phyloP scores from a whole-genome alignment of 2,888 invertebrate species.

The Macaria liturata region DNA sequence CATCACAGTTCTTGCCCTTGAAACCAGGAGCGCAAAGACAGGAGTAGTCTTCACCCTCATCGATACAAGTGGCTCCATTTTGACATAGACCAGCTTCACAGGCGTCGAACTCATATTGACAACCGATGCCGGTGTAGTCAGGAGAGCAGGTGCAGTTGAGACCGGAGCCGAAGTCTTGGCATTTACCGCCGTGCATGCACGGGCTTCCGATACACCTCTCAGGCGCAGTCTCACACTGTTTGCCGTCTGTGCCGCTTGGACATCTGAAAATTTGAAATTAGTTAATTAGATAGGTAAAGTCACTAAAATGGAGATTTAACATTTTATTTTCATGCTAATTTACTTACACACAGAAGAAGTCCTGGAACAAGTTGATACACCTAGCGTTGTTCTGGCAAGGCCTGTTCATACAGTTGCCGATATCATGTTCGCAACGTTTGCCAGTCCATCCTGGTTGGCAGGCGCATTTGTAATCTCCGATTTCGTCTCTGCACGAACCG shows the following conservation, averaged over 20 bases:
- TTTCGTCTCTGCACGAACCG: conserved; percentile 93
- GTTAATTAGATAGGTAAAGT: background rate
- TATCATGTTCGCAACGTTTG: conserved; percentile 91
- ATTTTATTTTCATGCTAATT: background rate
- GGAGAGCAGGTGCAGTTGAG: conserved; percentile 96
- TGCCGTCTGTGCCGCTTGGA: conserved; percentile 97
- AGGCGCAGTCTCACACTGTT: conserved; percentile 98
- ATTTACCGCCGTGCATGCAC: conserved; percentile 97
- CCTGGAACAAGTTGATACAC: conserved; percentile 96
- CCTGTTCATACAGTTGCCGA: conserved; percentile 92
- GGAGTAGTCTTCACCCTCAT: conserved; percentile 92
- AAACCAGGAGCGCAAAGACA: conserved; percentile 93
- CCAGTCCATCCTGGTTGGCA: conserved; percentile 95
- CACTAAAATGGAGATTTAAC: background rate
- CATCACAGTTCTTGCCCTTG: conserved; percentile 93
- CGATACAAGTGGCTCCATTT: conserved; percentile 96
- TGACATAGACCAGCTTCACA: conserved; percentile 95
- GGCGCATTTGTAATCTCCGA: conserved; percentile 91
- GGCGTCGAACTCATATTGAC: conserved; percentile 96
- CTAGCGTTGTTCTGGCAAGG: conserved; percentile 97
- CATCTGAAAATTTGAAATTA: conserved; percentile 81
- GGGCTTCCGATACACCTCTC: conserved; percentile 96
- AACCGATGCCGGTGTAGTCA: conserved; percentile 94
- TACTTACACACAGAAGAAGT: conserved; percentile 94
- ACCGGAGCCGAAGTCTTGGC: conserved; percentile 97